Evolutionary conservation across 64 coral and sea anemone species (phyloP), one percentile per base, ranked within the genome.

Genomic region (Cladopsammia gracilis): DNA sequence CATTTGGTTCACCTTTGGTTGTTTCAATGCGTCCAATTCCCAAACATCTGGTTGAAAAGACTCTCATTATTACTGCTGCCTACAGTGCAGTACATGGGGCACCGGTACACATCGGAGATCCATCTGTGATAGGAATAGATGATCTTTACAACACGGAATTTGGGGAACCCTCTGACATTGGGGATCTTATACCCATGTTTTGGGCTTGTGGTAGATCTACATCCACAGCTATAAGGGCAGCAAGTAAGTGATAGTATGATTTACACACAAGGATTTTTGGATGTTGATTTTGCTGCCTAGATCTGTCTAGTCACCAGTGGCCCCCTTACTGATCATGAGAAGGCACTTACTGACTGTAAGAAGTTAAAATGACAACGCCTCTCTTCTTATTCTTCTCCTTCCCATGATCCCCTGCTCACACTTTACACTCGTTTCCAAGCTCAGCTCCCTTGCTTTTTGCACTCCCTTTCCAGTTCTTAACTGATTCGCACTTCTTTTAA

Each of bases 71-170:
- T 7, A 85, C 87, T 62, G 86, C 93, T n/a, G 66, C 25, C 43
- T 90, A 67, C 9, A 43, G 83, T 20, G 77, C 54, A 10, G 77
- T 85, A 22, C 93, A 94, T 94, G 93, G 93, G 48, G 87, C 93
- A 6, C 93, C 93, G 18, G 84, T 94, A 65, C 93, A 94, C 82
- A 90, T 94, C 10, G 93, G 93, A 3, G 86, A 94, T 84, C 87
- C 93, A 25, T 16, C 75, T 15, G 80, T 90, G 65, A 94, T 94
- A 58, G 93, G 93, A 53, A 94, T 94, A 51, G 69, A 44, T 18
- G 71, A 82, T 25, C 18, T 77, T 65, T 3, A 78, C 16, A 46
- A 25, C 6, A 18, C 45, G 10, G 60, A 89, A 1, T 67, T 66
- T 77, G 93, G 87, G 0, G 77, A 90, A 0, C 25, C 46, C 25